Conservation (phyloP, 2,797 vertebrate genomes). For the Acanthopagrus latus region DNA sequence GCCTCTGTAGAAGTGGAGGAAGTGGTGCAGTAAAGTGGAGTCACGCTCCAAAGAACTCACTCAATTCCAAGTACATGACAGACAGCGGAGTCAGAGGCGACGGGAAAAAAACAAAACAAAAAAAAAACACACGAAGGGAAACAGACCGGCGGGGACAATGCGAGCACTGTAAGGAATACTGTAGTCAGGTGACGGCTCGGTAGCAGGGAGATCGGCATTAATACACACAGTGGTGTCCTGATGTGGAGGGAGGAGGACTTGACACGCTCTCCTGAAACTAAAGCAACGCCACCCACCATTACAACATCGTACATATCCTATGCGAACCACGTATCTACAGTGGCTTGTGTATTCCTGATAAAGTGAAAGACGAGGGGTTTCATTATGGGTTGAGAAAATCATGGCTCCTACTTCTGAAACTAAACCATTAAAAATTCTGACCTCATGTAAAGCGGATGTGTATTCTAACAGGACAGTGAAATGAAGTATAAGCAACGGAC, state of each 20-base stretch:
- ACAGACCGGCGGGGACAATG: conserved; percentile 10
- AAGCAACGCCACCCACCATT: not conserved
- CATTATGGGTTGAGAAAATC: no score
- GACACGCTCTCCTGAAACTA: not conserved
- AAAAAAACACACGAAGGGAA: not conserved
- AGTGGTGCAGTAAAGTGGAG: conserved; percentile 84
- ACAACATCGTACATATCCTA: no score
- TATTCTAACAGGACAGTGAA: not conserved
- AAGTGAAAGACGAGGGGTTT: not conserved
- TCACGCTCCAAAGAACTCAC: conserved; percentile 79
- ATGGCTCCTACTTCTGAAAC: not conserved
- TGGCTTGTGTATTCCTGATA: not conserved
- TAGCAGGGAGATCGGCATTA: not conserved
- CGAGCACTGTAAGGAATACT: not conserved
- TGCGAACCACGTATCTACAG: not conserved
- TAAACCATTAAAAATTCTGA: not conserved
- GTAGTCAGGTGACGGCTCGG: not conserved
- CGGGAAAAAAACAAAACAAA: conserved; percentile 13
- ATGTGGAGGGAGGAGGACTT: not conserved
- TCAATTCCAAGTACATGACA: conserved; percentile 82
- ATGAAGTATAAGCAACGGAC: not conserved
- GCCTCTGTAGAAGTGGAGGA: conserved; percentile 83
- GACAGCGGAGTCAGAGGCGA: conserved; percentile 47
- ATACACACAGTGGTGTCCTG: not conserved
- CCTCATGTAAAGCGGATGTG: not conserved